Percentiles rank a stretch among this genome's conserved stretches.
phyloP scores from a whole-genome alignment of 2,888 invertebrate species.

The Lepeophtheirus nordmannii region DNA sequence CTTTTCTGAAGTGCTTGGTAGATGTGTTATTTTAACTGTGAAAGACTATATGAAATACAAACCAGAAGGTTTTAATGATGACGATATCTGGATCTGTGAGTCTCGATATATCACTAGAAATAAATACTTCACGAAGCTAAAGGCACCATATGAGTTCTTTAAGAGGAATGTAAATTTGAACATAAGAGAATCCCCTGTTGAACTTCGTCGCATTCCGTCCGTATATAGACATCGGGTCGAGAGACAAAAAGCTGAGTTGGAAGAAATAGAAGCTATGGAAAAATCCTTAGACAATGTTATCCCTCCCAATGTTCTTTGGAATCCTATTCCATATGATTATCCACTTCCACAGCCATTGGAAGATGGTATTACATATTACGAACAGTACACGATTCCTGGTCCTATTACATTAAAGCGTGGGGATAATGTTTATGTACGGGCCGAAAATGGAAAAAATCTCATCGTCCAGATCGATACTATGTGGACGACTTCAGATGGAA shows the following conservation, averaged over 20 bases:
- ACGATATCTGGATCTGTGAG: slow-evolving; percentile 93
- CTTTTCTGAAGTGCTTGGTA: slow-evolving; percentile 64
- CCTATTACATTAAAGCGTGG: slow-evolving; percentile 71
- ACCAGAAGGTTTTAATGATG: slow-evolving; percentile 72
- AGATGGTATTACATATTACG: slow-evolving; percentile 58
- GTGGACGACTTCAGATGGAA: slow-evolving; percentile 77
- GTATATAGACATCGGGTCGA: slow-evolving; percentile 11
- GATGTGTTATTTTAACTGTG: slow-evolving; percentile 82
- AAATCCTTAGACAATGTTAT: slow-evolving; percentile 68
- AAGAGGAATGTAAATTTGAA: not conserved
- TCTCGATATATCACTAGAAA: slow-evolving; percentile 73
- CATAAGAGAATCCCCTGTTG: slow-evolving; percentile 54
- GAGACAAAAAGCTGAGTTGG: slow-evolving; percentile 48
- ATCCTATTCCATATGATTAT: slow-evolving; percentile 11
- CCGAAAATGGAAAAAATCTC: slow-evolving; percentile 72
- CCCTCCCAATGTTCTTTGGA: slow-evolving; percentile 36
- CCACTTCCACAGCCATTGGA: not conserved
- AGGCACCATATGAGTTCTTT: slow-evolving; percentile 39
- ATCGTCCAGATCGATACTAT: slow-evolving; percentile 84
- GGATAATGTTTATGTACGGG: slow-evolving; percentile 87
- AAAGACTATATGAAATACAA: slow-evolving; percentile 80
- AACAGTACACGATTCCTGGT: slow-evolving; percentile 73
- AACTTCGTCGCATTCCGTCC: slow-evolving; percentile 61
- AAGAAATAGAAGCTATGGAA: slow-evolving; percentile 63
- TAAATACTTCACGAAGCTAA: slow-evolving; percentile 34